Base-by-base conservation (phyloP, 1,140 invertebrate species). In the Potamilus streckersoni region DNA sequence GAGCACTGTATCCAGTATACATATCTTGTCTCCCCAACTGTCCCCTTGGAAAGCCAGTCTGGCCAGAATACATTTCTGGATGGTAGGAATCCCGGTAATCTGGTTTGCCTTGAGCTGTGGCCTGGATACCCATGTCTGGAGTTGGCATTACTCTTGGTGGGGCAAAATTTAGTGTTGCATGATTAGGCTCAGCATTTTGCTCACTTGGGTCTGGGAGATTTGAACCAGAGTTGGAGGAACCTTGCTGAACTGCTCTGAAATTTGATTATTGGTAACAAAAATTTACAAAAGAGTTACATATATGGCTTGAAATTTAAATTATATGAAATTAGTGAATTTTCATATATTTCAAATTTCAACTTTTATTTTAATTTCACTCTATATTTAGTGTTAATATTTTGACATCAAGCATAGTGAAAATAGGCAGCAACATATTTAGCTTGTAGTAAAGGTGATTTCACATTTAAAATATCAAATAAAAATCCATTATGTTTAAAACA, bases 241-340 rank as follows among this genome's bases (percentile, higher is more conserved):
- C 70, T 68, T 85, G 84, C 71, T 82, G 84, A 12, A 75, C 82
- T 79, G 82, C 85, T 75, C 86, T 87, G 64, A 58, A 77, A 79
- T 59, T 23, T 23, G 59, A 31, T 38, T 67, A 17, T 69, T 55
- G 15, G 49, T 62, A 68, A 56, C 20, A n/a, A 72, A 38, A 62
- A 16, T 12, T 17, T n/a, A 38, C 0, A 20, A 49, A 27, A 68
- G 16, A 49, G 14, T 16, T 31, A 20, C 15, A 61, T 61, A 61
- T 61, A 61, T 61, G 60, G 20, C 8, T 38, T 38, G 4, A 38
- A 38, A 38, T 38, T 38, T 4, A 38, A 38, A 38, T 38, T 38
- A 38, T 38, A 19, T 61, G 60, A 61, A 61, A 23, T 61, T 23
- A 61, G 60, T 61, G 13, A 61, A 23, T 4, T 23, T 61, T 61